Evolutionary conservation across 2,888 invertebrate species (phyloP).

Genomic region (Xanthorhoe spadicearia): DNA sequence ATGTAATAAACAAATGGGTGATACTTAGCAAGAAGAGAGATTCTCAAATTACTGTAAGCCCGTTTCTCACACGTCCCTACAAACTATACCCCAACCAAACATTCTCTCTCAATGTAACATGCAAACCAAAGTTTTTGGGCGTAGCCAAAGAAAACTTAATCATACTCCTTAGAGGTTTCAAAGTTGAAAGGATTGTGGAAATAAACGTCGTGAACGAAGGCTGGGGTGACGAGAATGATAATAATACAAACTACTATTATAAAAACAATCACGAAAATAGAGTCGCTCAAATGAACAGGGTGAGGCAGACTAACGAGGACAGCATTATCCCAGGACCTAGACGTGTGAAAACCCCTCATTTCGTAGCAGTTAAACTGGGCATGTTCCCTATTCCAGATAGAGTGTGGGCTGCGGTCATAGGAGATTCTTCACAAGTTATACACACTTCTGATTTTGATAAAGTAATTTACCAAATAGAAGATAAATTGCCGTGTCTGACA

Average conservation of each 20-base stretch:
- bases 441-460: conserved; percentile 62
- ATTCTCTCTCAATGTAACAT: conserved; percentile 76
- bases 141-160: conserved; percentile 85
- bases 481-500: conserved; percentile 80
- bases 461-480: conserved; percentile 69
- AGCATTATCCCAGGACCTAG: conserved; percentile 83
- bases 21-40: conserved; percentile 79
- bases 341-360: conserved; percentile 81
- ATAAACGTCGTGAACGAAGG: conserved; percentile 75
- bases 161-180: conserved; percentile 86
- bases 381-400: conserved; percentile 75
- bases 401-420: conserved; percentile 75
- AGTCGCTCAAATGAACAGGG: conserved; percentile 56
- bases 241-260: neutral
- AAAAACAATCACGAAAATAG: conserved; percentile 48
- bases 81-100: conserved; percentile 71
- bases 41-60: conserved; percentile 81
- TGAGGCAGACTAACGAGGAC: conserved; percentile 51
- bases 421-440: conserved; percentile 64
- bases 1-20: conserved; percentile 78
- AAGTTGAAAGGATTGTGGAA: conserved; percentile 84
- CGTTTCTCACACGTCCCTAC: conserved; percentile 60
- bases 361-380: conserved; percentile 83
- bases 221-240: conserved; percentile 27
- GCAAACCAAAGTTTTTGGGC: conserved; percentile 86